Conservation (phyloP, 2,888 invertebrate genomes). For the Zeuzera pyrina region DNA sequence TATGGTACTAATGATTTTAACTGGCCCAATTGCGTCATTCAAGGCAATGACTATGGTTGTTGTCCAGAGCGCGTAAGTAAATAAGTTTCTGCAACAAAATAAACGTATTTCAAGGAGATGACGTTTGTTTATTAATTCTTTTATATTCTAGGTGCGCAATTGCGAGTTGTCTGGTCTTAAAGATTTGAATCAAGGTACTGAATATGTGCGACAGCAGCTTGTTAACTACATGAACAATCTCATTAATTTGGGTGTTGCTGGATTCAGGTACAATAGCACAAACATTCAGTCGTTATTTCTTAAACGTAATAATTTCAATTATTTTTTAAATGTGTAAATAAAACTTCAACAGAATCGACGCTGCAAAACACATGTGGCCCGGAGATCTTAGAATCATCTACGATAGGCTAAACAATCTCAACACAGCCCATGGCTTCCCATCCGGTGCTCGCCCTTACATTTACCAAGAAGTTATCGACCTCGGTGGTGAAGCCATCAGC, state of each 20-base stretch:
- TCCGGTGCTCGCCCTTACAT: constrained; percentile 77
- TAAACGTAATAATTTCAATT: neutral
- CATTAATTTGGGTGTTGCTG: constrained; percentile 84
- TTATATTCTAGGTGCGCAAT: constrained; percentile 69
- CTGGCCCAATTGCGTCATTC: constrained; percentile 71
- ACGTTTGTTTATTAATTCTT: neutral
- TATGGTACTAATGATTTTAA: constrained; percentile 81
- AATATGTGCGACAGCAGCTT: constrained; percentile 76
- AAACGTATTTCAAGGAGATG: neutral
- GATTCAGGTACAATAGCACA: constrained; percentile 74
- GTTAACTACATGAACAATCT: constrained; percentile 77
- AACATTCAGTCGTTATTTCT: neutral
- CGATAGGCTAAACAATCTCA: constrained; percentile 73
- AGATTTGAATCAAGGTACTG: constrained; percentile 76
- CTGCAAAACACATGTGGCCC: constrained; percentile 87
- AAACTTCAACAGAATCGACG: constrained; percentile 73
- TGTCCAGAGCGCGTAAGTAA: constrained; percentile 65
- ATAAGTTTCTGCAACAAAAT: too few species aligned
- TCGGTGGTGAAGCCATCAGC: constrained; percentile 65
- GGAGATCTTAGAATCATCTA: constrained; percentile 80
- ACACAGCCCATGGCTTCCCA: constrained; percentile 76
- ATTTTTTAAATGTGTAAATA: neutral
- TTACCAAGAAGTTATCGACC: constrained; percentile 84
- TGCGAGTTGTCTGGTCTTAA: constrained; percentile 79
- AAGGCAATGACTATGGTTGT: constrained; percentile 78